Evolutionary conservation across 2,113 vertebrate genomes (phyloP).

Genomic region (Scomber japonicus): DNA sequence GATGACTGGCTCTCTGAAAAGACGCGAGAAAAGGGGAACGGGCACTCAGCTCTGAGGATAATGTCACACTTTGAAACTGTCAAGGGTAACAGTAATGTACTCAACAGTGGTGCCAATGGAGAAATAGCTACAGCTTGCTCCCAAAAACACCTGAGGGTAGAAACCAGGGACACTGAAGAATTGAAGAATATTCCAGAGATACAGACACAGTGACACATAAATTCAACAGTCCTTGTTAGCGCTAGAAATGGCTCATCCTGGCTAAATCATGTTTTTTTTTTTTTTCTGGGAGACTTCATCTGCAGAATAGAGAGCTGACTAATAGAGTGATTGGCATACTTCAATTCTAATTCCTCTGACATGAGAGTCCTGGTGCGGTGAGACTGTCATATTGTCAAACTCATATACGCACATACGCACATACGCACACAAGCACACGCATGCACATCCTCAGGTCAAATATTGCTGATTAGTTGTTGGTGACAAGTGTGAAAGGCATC

Average conservation of each 20-base stretch:
- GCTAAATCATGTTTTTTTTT: background rate
- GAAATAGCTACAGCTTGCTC: conserved; percentile 33
- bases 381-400: conserved; percentile 3
- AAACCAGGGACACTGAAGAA: conserved; percentile 8
- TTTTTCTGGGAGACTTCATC: background rate
- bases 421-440: conserved; percentile 7
- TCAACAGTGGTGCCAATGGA: conserved; percentile 19
- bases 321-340: conserved; percentile 35
- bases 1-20: conserved; percentile 74
- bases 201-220: background rate
- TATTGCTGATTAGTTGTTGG: conserved; percentile 61
- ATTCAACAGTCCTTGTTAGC: background rate
- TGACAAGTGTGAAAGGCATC: conserved; percentile 77
- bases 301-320: conserved; percentile 8
- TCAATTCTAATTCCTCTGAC: conserved; percentile 39
- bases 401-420: conserved; percentile 20
- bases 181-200: background rate
- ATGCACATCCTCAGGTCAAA: conserved; percentile 48
- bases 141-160: conserved; percentile 30
- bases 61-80: conserved; percentile 71
- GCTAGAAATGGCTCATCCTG: background rate
- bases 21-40: conserved; percentile 57
- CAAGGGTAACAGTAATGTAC: conserved; percentile 59
- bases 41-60: conserved; percentile 58
- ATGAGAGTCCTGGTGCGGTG: background rate